A percentile compares a stretch with the other conserved stretches of the same genome.
phyloP scores from a whole-genome alignment of 2,113 vertebrate genomes.

The Sinosuthora webbiana region DNA sequence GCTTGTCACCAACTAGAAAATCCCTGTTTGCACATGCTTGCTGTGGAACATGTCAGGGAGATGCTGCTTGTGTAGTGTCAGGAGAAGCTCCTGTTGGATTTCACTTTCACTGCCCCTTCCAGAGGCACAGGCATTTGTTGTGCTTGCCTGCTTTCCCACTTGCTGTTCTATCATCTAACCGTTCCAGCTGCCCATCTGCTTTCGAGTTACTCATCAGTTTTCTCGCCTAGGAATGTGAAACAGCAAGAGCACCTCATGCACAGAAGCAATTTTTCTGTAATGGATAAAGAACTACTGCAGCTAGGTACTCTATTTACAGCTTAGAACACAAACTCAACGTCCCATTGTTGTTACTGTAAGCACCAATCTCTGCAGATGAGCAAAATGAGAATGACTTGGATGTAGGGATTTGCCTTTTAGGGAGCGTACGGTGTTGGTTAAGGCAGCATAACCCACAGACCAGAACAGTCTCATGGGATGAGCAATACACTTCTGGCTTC shows the following conservation, averaged over 20 bases:
- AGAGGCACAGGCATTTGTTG: background rate
- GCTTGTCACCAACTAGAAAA: background rate
- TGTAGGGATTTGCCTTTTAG: background rate
- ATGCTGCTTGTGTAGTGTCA: background rate
- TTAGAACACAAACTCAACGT: background rate
- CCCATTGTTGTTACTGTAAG: background rate
- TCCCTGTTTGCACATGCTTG: background rate
- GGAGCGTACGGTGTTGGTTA: background rate
- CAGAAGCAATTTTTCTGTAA: background rate
- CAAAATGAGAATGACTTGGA: background rate
- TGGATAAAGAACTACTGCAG: background rate
- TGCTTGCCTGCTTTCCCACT: background rate
- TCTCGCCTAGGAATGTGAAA: background rate
- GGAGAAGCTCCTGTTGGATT: background rate
- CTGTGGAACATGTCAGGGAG: background rate
- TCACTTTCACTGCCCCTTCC: background rate
- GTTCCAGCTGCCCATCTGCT: background rate
- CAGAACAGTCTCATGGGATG: background rate
- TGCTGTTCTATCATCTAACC: background rate
- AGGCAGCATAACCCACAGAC: background rate
- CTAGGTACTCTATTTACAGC: background rate
- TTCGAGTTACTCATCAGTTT: slow-evolving; percentile 10
- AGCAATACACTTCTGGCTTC: background rate
- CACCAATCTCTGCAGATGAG: background rate
- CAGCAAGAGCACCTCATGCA: background rate